Base-by-base conservation (phyloP, 2,113 vertebrate species). In the Tachuris rubrigastra region DNA sequence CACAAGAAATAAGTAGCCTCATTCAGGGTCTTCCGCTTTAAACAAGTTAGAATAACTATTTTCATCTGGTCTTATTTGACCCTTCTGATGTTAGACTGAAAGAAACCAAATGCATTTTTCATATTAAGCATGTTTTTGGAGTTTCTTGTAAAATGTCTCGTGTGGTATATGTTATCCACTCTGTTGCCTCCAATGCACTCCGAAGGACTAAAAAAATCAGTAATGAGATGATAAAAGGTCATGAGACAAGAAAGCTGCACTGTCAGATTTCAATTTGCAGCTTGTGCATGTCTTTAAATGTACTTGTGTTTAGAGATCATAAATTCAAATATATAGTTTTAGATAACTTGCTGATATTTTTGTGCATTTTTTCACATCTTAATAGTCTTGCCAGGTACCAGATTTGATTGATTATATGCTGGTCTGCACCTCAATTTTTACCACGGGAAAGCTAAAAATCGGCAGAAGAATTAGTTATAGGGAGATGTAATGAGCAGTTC, bases 131-230 rank as follows among this genome's bases (percentile, higher is more conserved):
- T 30, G 9, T 69, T 90, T 87, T 25, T 10, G 58, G 50, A 46
- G 6, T 47, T 85, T 72, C n/a, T 59, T 65, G 12, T 81, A 31
- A 78, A 89, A 72, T 16, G 14, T 5, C 2, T 8, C 28, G 10
- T 1, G 0, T 52, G 27, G 3, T 62, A 6, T n/a, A 19, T 10
- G 10, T 47, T 75, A 21, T 42, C 27, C 3, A 20, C 4, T 2
- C 56, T 63, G 24, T 42, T 81, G 75, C 14, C n/a, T 46, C 28
- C 65, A 41, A 0, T 39, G 67, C 33, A 6, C 22, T 71, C 15
- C 27, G 30, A 50, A 80, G 58, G 27, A 37, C 71, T 50, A n/a
- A 84, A 73, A 31, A 69, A 49, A 31, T 27, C 1, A 0, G 18
- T 84, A 9, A 19, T 2, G 4, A 86, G 47, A 23, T 47, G 50